phyloP scores from a whole-genome alignment of 2,797 vertebrate species.

The Rhynchonycteris naso region DNA sequence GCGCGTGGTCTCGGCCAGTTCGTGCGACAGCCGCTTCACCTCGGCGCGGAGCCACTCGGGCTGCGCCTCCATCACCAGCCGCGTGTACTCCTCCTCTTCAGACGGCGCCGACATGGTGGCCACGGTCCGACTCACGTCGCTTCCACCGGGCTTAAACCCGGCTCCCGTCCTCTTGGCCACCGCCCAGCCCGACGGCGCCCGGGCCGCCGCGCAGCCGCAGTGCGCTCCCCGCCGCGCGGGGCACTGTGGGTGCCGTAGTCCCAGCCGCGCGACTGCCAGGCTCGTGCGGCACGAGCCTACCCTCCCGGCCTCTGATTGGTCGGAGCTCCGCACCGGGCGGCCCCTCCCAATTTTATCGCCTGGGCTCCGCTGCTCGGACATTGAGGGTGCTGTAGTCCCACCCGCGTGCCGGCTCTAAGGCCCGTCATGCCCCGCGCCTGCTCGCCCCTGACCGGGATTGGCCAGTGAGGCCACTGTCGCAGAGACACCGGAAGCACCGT shows the following conservation, averaged over 20 bases:
- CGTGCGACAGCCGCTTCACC: slow-evolving; percentile 92
- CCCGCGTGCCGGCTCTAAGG: neutral
- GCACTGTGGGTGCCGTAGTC: slow-evolving; percentile 63
- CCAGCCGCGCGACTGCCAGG: neutral
- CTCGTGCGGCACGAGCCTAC: neutral
- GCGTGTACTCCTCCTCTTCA: slow-evolving; percentile 91
- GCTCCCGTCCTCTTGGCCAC: slow-evolving; percentile 67
- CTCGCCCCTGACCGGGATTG: neutral
- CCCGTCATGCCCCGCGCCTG: neutral
- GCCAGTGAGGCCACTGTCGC: neutral
- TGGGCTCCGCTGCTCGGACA: neutral
- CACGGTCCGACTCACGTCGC: slow-evolving; percentile 21
- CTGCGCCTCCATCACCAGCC: slow-evolving; percentile 92
- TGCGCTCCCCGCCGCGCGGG: neutral
- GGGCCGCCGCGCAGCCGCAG: slow-evolving; percentile 41
- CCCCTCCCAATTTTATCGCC: fast-evolving
- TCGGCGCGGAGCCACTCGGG: slow-evolving; percentile 94
- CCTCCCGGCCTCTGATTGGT: slow-evolving; percentile 16
- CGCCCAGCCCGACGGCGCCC: neutral
- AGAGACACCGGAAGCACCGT: neutral
- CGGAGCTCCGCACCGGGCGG: neutral
- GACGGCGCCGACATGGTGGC: slow-evolving; percentile 87
- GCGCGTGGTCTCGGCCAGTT: slow-evolving; percentile 94
- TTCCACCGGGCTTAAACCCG: slow-evolving; percentile 59
- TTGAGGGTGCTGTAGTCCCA: neutral